Conservation (phyloP, 2,113 vertebrate genomes). For the Zosterops hypoxanthus region DNA sequence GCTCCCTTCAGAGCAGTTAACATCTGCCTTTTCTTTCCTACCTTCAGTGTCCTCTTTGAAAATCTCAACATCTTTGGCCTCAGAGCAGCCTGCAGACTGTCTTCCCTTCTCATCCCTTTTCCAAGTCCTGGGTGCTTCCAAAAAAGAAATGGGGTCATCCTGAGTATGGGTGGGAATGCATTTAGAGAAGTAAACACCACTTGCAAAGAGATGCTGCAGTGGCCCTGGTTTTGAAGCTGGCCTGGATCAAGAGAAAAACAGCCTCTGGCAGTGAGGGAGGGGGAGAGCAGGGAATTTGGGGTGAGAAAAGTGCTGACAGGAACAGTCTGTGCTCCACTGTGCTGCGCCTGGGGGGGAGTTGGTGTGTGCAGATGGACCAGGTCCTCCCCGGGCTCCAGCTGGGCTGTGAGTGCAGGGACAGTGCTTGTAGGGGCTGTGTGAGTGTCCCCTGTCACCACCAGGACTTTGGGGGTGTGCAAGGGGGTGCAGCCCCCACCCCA, state of each 20-base stretch:
- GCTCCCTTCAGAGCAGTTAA: neutral
- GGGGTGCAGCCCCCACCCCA: neutral
- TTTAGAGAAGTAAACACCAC: neutral
- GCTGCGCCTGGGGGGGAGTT: neutral
- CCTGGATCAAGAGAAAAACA: slow-evolving; percentile 25
- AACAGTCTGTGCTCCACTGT: neutral
- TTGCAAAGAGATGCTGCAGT: neutral
- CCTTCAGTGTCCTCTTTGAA: neutral
- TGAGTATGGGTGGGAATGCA: neutral
- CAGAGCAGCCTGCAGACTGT: neutral
- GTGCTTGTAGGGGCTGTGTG: neutral
- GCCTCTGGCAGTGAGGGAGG: neutral
- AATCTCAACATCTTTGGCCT: neutral
- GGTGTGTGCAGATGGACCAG: neutral
- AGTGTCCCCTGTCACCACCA: too few species aligned
- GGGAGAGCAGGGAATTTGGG: neutral
- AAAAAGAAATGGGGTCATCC: neutral
- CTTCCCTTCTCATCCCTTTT: neutral
- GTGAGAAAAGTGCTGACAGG: neutral
- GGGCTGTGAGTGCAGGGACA: neutral
- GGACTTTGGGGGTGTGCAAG: neutral
- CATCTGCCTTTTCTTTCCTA: neutral
- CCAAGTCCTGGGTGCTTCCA: neutral
- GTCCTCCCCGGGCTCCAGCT: neutral
- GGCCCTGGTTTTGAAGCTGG: neutral